These are phyloP conservation scores for Myioborus miniatus DNA, from an alignment of 2,797 vertebrate genomes.

Conservation along the genomic window DNA sequence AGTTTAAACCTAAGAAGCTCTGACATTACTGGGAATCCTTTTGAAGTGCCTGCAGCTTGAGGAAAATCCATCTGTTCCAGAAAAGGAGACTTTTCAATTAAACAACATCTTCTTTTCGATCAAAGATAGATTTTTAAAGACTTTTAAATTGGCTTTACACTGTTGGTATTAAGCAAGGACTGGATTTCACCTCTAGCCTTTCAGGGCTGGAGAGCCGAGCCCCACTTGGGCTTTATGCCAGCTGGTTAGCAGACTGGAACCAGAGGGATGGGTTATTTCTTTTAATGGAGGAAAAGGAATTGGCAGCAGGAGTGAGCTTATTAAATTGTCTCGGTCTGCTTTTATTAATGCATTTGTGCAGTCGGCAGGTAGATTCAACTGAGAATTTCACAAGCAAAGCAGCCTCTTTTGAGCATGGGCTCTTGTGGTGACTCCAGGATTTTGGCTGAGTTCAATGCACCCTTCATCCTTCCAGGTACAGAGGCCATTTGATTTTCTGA, in stretches of 20 bases:
- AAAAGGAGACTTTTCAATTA: slow-evolving; percentile 70
- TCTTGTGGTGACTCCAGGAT: neutral
- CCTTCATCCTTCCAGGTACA: neutral
- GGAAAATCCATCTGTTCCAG: slow-evolving; percentile 56
- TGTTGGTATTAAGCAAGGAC: slow-evolving; percentile 53
- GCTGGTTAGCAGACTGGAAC: slow-evolving; percentile 25
- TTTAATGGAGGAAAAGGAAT: slow-evolving; percentile 49
- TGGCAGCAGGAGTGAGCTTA: slow-evolving; percentile 38
- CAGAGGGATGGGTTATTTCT: slow-evolving; percentile 45
- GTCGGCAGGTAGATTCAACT: neutral
- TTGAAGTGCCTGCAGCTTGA: slow-evolving; percentile 47
- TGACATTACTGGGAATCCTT: slow-evolving; percentile 56
- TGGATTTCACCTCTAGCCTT: slow-evolving; percentile 54
- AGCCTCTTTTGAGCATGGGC: neutral
- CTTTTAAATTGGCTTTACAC: slow-evolving; percentile 66
- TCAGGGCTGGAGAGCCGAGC: neutral
- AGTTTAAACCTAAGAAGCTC: slow-evolving; percentile 60
- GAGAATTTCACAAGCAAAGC: neutral
- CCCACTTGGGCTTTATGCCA: slow-evolving; percentile 31
- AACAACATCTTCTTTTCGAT: slow-evolving; percentile 64
- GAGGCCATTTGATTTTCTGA: neutral
- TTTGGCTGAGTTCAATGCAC: neutral
- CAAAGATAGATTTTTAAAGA: slow-evolving; percentile 67
- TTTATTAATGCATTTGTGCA: neutral
- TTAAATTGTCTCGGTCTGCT: slow-evolving; percentile 43